Base-by-base conservation (phyloP, 2,113 vertebrate genomes). In the Butorides virescens region DNA sequence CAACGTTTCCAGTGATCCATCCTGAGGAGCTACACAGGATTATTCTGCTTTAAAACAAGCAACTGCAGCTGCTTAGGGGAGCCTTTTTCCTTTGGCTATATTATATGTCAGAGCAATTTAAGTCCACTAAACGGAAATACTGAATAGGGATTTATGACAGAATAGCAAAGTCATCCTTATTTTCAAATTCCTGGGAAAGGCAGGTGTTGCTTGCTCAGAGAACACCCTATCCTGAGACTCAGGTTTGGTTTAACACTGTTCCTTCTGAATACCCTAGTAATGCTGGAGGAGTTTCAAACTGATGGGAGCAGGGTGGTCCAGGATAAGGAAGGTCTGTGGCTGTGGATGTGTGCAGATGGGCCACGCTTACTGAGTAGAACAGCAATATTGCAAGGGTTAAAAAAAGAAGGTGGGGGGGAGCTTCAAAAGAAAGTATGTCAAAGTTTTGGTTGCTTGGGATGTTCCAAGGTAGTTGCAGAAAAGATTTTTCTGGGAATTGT, bases 1-100 rank as follows among this genome's bases (percentile, higher is more conserved):
- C 50, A 62, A 4, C 3, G 0, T 82, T 97, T 84, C 84, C 66
- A 68, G 32, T 70, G 70, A 86, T 96, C 74, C 85, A 59, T 96
- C 85, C 93, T 71, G 71, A 93, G 90, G 90, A 93, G 74, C 92
- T 93, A 70, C 75, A 73, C 22, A 66, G 92, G 74, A 96, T 93
- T 89, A 71, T 42, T 87, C 67, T 85, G 22, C 42, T 72, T 83
- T 75, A 44, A 93, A 94, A 89, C 76, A 85, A 93, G 58, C 8
- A 25, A 39, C 42, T 84, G 78, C 75, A 80, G 72, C 62, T 50
- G 73, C 86, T 94, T 79, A 44, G 70, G 84, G 88, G 55, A 95
- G 74, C 55, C 4, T 75, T 96, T 95, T 71, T 36, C 52, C 89
- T 91, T 71, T 1, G 2, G 55, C 74, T 95, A 62, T 15, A 12